These are phyloP conservation scores for Chymomyza amoena DNA, from an alignment of 2,888 invertebrate genomes.

Conservation along the genomic window DNA sequence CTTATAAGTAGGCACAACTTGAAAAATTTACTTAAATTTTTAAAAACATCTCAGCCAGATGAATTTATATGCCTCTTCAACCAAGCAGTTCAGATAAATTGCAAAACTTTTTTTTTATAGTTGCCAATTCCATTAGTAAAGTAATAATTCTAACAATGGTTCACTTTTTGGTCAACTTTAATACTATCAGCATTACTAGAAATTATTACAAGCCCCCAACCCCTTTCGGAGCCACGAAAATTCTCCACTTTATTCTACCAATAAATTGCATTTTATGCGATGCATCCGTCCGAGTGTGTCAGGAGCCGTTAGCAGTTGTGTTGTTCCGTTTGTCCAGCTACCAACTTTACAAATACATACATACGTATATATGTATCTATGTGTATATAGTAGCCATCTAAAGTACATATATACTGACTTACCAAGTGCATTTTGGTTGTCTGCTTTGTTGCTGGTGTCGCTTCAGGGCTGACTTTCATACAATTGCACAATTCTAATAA, in stretches of 20 bases:
- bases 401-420: background rate
- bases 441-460: background rate
- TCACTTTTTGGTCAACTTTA: too few species aligned
- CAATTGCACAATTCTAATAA: constrained; percentile 35
- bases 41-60: too few species aligned
- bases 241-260: background rate
- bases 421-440: constrained; percentile 28
- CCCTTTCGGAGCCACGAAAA: background rate
- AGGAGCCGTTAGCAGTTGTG: constrained; percentile 2
- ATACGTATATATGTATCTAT: background rate
- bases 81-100: too few species aligned
- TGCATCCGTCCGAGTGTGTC: background rate
- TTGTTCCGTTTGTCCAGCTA: constrained; percentile 30
- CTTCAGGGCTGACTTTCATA: constrained; percentile 10
- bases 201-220: constrained; percentile 28
- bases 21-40: too few species aligned
- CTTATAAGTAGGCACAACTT: too few species aligned
- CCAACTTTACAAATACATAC: background rate
- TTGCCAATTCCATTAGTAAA: too few species aligned
- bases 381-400: background rate
- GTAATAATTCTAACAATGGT: too few species aligned
- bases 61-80: too few species aligned
- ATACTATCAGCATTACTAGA: constrained; percentile 12
- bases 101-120: too few species aligned
- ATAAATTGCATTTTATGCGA: constrained; percentile 40